These are phyloP conservation scores for Pangasius sanitwongsei DNA, from an alignment of 2,797 vertebrate genomes.

Conservation along the genomic window DNA sequence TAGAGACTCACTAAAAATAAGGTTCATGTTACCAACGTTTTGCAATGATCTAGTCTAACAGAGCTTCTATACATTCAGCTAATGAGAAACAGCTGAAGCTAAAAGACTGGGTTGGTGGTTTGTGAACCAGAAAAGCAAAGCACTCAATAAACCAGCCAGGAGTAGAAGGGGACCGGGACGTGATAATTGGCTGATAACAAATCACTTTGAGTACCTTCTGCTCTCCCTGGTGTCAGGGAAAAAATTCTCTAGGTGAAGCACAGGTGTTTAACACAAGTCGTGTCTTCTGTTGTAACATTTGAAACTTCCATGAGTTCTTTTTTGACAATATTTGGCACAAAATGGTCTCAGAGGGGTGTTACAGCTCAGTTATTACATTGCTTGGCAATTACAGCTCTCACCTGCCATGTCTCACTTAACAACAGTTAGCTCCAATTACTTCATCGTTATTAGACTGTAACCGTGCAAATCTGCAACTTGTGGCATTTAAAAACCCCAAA, in stretches of 20 bases:
- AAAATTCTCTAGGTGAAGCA: conserved; percentile 25
- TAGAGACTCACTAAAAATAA: background rate
- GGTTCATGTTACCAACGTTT: background rate
- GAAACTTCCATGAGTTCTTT: conserved; percentile 38
- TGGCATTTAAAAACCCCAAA: conserved; percentile 39
- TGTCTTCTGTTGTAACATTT: conserved; percentile 12
- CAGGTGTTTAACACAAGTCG: conserved; percentile 39
- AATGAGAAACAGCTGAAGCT: background rate
- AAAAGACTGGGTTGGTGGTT: conserved; percentile 1
- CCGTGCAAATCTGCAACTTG: conserved; percentile 36
- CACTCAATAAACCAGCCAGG: background rate
- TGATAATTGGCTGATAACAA: conserved; percentile 26
- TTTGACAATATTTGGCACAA: conserved; percentile 30
- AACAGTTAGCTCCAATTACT: conserved; percentile 48
- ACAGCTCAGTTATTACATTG: conserved; percentile 45
- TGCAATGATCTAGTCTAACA: background rate
- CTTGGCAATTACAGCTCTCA: conserved; percentile 56
- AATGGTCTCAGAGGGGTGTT: conserved; percentile 45
- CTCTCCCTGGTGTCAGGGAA: conserved; percentile 4
- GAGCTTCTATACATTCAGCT: background rate
- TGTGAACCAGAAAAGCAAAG: conserved; percentile 16
- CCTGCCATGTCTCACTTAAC: conserved; percentile 51
- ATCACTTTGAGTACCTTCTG: conserved; percentile 14
- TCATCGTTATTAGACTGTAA: conserved; percentile 45
- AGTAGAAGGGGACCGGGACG: background rate